Evolutionary conservation across 2,888 invertebrate genomes (phyloP), one percentile per base, ranked within the genome.

Genomic region (Tenthredo amoena): DNA sequence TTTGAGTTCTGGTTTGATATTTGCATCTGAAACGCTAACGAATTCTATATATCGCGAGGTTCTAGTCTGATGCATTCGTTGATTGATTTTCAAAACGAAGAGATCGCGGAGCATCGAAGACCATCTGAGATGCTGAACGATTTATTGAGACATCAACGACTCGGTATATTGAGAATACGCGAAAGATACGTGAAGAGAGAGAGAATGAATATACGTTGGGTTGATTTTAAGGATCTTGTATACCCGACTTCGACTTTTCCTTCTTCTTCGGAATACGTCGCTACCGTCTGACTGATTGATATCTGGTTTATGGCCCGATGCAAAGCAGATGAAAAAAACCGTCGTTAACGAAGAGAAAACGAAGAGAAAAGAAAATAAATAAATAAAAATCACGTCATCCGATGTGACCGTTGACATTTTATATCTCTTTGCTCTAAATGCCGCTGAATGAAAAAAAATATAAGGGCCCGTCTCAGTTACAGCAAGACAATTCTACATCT

Each of bases 251-350:
- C 50, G 6, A 7, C 50, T 50, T 50, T 6, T 50, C 18, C 55
- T 55, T 55, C 7, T 55, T n/a, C 6, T n/a, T 55, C 40, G n/a
- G 37, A 37, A n/a, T n/a, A 9, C 9, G 18, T 31, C 37, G 40
- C 71, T 40, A 72, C 47, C 10, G 43, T 47, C 77, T 77, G 77
- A 77, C 77, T 77, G 77, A 77, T 77, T 55, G 77, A 77, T 77
- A 77, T 77, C 77, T 77, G 31, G 9, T 77, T 55, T 77, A 77
- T 77, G 77, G n/a, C 55, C 55, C 15, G 26, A 76, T 47, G 76
- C 26, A 62, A 62, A 62, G 62, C n/a, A 62, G 62, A 62, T 4
- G 21, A 15, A 40, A 43, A 74, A 74, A 47, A 47, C 10, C 21
- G 74, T 43, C 47, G 74, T 74, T 74, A 74, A 72, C 43, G 74